phyloP scores from a whole-genome alignment of 2,113 vertebrate genomes.

The Cheilinus undulatus region DNA sequence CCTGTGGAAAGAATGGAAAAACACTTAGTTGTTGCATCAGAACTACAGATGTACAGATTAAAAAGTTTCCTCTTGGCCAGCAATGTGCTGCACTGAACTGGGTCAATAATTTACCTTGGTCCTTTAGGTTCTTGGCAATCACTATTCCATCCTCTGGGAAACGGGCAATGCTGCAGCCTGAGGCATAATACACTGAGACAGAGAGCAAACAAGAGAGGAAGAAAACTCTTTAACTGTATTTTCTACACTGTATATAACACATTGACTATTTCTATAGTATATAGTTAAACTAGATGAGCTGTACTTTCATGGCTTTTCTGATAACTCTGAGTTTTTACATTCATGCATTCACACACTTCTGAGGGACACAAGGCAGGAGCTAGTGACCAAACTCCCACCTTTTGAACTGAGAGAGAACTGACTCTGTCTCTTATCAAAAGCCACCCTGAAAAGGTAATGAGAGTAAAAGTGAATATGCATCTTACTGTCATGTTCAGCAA shows the following conservation, averaged over 20 bases:
- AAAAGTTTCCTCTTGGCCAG: conserved; percentile 18
- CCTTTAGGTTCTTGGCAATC: conserved; percentile 95
- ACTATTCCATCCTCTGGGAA: conserved; percentile 97
- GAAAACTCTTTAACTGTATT: conserved; percentile 3
- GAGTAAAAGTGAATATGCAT: not conserved
- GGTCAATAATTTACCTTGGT: conserved; percentile 89
- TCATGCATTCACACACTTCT: no score
- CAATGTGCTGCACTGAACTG: not conserved
- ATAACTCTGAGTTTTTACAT: no score
- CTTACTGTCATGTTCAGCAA: conserved; percentile 98
- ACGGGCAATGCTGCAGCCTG: conserved; percentile 95
- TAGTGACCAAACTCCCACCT: no score
- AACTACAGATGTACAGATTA: not conserved
- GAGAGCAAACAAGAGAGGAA: conserved; percentile 12
- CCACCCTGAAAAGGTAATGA: no score
- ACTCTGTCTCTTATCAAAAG: no score
- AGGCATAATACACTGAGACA: conserved; percentile 94
- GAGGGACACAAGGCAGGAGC: no score
- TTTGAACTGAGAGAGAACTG: no score
- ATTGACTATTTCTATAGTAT: no score
- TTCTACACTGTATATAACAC: no score
- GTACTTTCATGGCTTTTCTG: no score
- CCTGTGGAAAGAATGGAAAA: conserved; percentile 79
- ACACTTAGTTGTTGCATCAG: not conserved
- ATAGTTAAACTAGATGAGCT: no score